phyloP scores from a whole-genome alignment of 2,797 vertebrate species.

The Toxotes lorentzi region DNA sequence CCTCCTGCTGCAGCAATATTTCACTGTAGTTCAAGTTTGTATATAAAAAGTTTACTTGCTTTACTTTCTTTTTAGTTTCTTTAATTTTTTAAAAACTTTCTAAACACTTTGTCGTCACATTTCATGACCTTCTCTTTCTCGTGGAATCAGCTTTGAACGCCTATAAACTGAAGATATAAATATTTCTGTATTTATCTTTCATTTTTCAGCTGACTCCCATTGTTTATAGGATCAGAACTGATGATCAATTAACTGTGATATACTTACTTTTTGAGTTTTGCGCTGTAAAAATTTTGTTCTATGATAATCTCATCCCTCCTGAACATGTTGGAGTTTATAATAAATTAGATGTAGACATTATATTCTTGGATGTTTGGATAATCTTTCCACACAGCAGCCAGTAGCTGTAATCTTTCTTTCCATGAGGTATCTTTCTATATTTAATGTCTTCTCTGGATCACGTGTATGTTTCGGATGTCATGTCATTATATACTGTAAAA shows the following conservation, averaged over 20 bases:
- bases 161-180: no score
- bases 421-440: no score
- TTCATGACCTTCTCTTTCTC: not conserved
- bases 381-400: no score
- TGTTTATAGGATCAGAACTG: no score
- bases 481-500: not conserved
- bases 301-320: no score
- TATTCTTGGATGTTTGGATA: not conserved
- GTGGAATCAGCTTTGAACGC: no score
- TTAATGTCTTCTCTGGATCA: no score
- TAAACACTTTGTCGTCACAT: not conserved
- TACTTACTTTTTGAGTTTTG: no score
- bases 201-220: no score
- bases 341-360: not conserved
- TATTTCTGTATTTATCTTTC: not conserved
- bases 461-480: not conserved
- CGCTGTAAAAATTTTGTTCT: no score
- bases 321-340: not conserved
- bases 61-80: not conserved
- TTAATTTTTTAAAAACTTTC: not conserved
- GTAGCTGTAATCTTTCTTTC: not conserved
- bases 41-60: not conserved
- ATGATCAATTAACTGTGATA: no score
- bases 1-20: constrained; percentile 20
- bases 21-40: not conserved